These are phyloP conservation scores for Cochlearius cochlearius DNA, from an alignment of 2,113 vertebrate genomes.

Conservation along the genomic window DNA sequence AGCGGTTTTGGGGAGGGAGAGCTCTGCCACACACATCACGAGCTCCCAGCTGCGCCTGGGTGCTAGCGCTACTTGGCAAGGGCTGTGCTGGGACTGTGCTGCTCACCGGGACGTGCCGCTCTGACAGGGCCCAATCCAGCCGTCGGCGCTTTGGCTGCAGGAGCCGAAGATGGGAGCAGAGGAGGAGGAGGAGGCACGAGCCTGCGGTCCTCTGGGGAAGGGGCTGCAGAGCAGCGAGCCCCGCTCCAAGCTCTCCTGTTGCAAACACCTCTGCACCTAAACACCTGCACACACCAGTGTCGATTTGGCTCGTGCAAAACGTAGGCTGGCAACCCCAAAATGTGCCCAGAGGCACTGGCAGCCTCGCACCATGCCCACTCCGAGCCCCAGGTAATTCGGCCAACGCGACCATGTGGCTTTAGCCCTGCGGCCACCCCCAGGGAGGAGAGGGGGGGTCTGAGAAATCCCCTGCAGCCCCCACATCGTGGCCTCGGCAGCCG, in stretches of 20 bases:
- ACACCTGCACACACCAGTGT: neutral
- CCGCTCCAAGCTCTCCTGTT: neutral
- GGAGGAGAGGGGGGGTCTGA: neutral
- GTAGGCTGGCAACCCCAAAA: neutral
- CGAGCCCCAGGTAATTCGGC: neutral
- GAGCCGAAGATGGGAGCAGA: neutral
- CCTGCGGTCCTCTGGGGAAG: neutral
- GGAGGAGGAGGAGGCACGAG: neutral
- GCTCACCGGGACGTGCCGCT: neutral
- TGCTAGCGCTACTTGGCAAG: neutral
- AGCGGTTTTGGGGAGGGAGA: neutral
- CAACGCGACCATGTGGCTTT: accelerated
- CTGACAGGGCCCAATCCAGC: neutral
- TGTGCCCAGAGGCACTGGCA: neutral
- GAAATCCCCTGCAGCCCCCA: neutral
- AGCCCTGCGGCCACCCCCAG: neutral
- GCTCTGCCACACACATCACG: neutral
- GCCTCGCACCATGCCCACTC: accelerated
- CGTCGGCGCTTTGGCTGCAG: neutral
- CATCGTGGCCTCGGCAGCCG: accelerated
- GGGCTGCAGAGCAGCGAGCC: neutral
- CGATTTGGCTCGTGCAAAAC: neutral
- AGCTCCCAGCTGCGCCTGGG: neutral
- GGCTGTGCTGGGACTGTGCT: neutral
- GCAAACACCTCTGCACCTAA: neutral